phyloP scores from a whole-genome alignment of 2,113 vertebrate species.

The Odocoileus hemionus region DNA sequence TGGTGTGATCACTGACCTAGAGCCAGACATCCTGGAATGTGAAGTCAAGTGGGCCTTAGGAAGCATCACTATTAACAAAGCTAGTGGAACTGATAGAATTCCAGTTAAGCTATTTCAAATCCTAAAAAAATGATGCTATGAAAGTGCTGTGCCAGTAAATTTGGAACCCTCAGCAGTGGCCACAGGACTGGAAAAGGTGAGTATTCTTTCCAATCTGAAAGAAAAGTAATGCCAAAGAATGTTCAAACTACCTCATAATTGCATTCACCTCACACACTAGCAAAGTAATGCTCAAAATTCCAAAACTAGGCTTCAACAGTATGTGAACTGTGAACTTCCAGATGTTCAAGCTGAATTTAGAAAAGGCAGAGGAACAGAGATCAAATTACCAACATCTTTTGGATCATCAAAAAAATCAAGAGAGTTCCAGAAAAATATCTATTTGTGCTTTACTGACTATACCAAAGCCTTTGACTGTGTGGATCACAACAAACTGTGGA shows the following conservation, averaged over 20 bases:
- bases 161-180: neutral
- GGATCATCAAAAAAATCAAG: neutral
- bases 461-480: neutral
- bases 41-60: neutral
- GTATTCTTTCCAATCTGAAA: neutral
- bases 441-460: neutral
- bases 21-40: neutral
- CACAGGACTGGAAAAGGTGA: neutral
- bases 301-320: neutral
- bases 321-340: neutral
- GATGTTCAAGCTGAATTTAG: neutral
- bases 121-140: neutral
- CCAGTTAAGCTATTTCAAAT: neutral
- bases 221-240: neutral
- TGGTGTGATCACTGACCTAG: neutral
- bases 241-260: neutral
- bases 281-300: neutral
- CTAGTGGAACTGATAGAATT: neutral
- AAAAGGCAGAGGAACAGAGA: neutral
- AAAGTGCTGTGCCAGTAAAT: neutral
- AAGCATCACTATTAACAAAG: neutral
- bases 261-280: neutral
- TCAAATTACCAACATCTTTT: neutral
- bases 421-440: neutral
- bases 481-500: neutral